Evolutionary conservation across 2,888 invertebrate species (phyloP).

Genomic region (Caenorhabditis uteleia): DNA sequence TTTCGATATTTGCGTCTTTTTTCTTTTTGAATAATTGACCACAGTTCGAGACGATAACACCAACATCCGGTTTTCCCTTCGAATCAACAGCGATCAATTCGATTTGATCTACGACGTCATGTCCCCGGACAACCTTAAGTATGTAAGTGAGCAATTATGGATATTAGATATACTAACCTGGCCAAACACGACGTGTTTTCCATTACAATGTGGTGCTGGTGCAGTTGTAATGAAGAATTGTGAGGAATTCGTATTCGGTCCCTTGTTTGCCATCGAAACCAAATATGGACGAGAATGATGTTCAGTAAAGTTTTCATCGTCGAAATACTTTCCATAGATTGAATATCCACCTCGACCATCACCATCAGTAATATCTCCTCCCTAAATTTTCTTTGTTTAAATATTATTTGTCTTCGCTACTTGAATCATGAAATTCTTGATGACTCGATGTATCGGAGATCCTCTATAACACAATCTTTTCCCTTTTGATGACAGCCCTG

Average conservation of each 20-base stretch:
- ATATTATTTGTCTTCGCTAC: too few relatives aligned
- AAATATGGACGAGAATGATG: constrained; percentile 78
- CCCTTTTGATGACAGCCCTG: constrained; percentile 80
- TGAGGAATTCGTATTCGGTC: constrained; percentile 88
- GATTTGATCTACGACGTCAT: constrained; percentile 84
- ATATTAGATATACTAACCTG: constrained; percentile 75
- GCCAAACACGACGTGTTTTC: constrained; percentile 97
- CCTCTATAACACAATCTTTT: constrained; percentile 76
- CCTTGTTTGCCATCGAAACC: constrained; percentile 95
- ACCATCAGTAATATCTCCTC: constrained; percentile 75
- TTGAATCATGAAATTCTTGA: constrained; percentile 90
- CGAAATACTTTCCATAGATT: constrained; percentile 94
- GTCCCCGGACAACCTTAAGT: constrained; percentile 81
- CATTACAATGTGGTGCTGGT: constrained; percentile 71
- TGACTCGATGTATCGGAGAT: constrained; percentile 76
- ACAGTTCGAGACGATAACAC: constrained; percentile 86
- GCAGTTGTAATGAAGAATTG: constrained; percentile 78
- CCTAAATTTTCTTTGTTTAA: constrained; percentile 37
- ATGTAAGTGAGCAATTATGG: too few relatives aligned
- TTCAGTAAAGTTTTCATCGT: constrained; percentile 88
- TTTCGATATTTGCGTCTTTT: not conserved
- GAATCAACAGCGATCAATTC: constrained; percentile 81
- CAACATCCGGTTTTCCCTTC: constrained; percentile 82
- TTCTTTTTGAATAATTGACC: constrained; percentile 79
- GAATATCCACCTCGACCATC: constrained; percentile 98